Conservation (phyloP, 1,140 invertebrate species). For the Drosophila kikkawai region DNA sequence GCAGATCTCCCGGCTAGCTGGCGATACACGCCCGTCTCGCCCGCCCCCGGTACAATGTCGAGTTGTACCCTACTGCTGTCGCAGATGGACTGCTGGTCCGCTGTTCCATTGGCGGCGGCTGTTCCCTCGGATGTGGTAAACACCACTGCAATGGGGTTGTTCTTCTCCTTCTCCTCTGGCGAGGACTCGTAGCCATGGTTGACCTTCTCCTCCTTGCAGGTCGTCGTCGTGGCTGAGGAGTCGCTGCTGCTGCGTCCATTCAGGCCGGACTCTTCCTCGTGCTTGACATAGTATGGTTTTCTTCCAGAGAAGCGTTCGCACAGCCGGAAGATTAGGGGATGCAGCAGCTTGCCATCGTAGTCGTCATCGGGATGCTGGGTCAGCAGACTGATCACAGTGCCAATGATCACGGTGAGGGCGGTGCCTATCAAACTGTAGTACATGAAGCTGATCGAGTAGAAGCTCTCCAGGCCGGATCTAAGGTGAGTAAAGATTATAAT, state of each 20-base stretch:
- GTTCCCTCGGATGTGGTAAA: conserved; percentile 36
- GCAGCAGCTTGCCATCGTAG: conserved; percentile 89
- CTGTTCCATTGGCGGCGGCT: neutral
- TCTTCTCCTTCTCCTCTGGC: conserved; percentile 61
- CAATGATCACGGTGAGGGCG: conserved; percentile 88
- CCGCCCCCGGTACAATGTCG: conserved; percentile 55
- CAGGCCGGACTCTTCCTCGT: conserved; percentile 69
- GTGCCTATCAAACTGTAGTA: conserved; percentile 91
- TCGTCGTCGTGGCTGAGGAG: conserved; percentile 55
- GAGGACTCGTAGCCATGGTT: conserved; percentile 72
- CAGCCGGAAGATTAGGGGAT: conserved; percentile 87
- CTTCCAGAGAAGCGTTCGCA: conserved; percentile 67
- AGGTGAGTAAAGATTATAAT: neutral
- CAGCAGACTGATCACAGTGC: conserved; percentile 88
- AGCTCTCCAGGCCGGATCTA: conserved; percentile 86
- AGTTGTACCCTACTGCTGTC: conserved; percentile 56
- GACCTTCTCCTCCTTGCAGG: conserved; percentile 69
- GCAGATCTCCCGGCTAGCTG: conserved; percentile 52
- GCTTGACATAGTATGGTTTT: conserved; percentile 81
- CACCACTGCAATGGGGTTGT: conserved; percentile 61
- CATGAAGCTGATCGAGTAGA: conserved; percentile 91
- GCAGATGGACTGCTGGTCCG: conserved; percentile 55
- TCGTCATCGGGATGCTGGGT: conserved; percentile 88
- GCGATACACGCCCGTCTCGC: conserved; percentile 65
- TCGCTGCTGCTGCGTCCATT: conserved; percentile 67